These are phyloP conservation scores for Cyanoderma ruficeps DNA, from an alignment of 2,113 vertebrate species.

Conservation along the genomic window DNA sequence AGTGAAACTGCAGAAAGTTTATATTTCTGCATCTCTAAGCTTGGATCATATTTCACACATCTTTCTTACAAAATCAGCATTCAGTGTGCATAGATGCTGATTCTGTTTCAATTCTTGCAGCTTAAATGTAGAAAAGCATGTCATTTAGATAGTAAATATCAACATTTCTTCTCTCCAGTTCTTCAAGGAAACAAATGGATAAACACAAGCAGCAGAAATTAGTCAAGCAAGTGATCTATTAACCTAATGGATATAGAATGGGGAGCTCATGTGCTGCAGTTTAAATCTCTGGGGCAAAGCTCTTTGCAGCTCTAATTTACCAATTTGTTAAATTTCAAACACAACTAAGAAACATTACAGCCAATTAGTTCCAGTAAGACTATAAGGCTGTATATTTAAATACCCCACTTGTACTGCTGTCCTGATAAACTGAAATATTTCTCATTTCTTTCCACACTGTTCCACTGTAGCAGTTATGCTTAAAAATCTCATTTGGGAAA, in stretches of 20 bases:
- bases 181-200: neutral
- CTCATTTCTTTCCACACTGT: slow-evolving; percentile 53
- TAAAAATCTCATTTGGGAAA: slow-evolving; percentile 65
- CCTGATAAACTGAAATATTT: slow-evolving; percentile 50
- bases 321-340: slow-evolving; percentile 61
- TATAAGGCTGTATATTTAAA: slow-evolving; percentile 53
- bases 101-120: neutral
- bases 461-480: slow-evolving; percentile 47
- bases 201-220: neutral
- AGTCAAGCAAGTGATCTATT: slow-evolving; percentile 7
- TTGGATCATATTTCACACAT: neutral
- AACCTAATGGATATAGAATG: neutral
- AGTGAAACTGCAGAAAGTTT: neutral
- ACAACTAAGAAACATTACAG: slow-evolving; percentile 41
- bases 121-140: neutral
- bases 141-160: neutral
- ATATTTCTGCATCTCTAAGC: neutral
- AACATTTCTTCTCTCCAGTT: neutral
- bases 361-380: slow-evolving; percentile 57
- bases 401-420: slow-evolving; percentile 22
- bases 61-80: neutral
- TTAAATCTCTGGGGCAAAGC: slow-evolving; percentile 28
- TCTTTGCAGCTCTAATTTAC: slow-evolving; percentile 36
- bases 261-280: neutral
- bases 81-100: neutral